These are phyloP conservation scores for Xanthostigma xanthostigma DNA, from an alignment of 2,888 invertebrate genomes.

Conservation along the genomic window DNA sequence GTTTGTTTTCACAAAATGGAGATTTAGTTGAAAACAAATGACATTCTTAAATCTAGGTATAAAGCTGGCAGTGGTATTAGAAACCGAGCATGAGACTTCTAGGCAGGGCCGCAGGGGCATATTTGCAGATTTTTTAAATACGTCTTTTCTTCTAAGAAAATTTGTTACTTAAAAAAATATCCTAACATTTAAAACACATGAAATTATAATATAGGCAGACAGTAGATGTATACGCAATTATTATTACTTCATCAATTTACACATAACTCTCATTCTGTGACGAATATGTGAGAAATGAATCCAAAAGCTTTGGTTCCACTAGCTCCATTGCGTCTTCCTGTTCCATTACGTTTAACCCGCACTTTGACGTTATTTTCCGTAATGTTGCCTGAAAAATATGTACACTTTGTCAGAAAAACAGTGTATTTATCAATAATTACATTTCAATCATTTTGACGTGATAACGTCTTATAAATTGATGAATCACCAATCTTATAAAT, in stretches of 20 bases:
- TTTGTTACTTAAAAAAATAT: background rate
- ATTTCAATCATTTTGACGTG: no score
- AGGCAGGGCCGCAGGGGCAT: no score
- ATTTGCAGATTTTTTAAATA: background rate
- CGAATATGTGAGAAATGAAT: conserved; percentile 65
- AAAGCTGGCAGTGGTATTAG: no score
- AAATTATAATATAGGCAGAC: no score
- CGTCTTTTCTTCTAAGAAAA: background rate
- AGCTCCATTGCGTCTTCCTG: conserved; percentile 53
- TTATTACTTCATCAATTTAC: conserved; percentile 22
- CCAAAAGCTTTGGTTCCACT: conserved; percentile 58
- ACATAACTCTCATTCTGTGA: conserved; percentile 70
- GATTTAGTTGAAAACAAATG: no score
- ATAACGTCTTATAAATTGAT: no score
- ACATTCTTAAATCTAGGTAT: no score
- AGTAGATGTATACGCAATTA: background rate
- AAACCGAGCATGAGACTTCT: no score
- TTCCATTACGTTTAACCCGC: conserved; percentile 35
- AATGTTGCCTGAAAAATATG: conserved; percentile 40
- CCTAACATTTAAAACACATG: background rate
- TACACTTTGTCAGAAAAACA: conserved; percentile 4
- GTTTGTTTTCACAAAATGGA: no score
- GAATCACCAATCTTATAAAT: no score
- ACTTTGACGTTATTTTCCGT: conserved; percentile 42
- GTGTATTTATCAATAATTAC: no score